A percentile compares a stretch with the other conserved stretches of the same genome.
Conservation (phyloP, 1,140 invertebrate genomes). For the Orius insidiosus region DNA sequence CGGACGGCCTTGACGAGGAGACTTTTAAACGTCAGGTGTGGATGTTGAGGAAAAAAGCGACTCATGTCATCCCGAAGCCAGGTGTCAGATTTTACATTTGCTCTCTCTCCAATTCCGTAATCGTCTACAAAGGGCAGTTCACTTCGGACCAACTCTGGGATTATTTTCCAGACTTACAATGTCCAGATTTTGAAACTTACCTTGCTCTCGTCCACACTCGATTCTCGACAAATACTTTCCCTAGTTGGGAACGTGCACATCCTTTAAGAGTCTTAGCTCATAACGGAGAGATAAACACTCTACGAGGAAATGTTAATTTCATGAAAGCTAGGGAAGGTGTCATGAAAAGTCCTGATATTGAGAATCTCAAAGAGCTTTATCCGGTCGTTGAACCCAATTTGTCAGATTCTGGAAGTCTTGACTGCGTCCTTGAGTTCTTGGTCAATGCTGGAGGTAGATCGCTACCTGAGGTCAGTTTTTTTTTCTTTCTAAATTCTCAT, state of each 20-base stretch:
- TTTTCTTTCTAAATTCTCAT: conserved; percentile 9
- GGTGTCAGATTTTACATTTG: conserved; percentile 90
- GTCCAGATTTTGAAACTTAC: conserved; percentile 80
- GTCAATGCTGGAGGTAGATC: conserved; percentile 77
- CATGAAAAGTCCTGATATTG: conserved; percentile 78
- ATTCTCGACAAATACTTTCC: conserved; percentile 98
- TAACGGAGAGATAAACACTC: conserved; percentile 98
- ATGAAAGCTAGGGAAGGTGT: conserved; percentile 98
- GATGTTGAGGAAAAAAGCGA: conserved; percentile 78
- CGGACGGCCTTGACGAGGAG: conserved; percentile 39
- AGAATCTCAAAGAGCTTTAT: conserved; percentile 68
- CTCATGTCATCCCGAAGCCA: conserved; percentile 66
- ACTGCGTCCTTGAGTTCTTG: conserved; percentile 95
- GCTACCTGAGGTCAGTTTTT: conserved; percentile 58
- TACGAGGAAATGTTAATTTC: conserved; percentile 92
- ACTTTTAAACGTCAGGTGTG: conserved; percentile 61
- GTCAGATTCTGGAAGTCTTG: conserved; percentile 91
- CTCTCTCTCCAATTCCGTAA: conserved; percentile 70
- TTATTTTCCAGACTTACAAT: conserved; percentile 53
- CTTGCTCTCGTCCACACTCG: conserved; percentile 88
- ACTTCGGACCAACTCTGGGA: conserved; percentile 90
- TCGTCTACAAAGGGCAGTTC: conserved; percentile 97
- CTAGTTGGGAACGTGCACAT: conserved; percentile 96
- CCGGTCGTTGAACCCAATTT: conserved; percentile 95
- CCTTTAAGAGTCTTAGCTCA: conserved; percentile 92